phyloP scores from a whole-genome alignment of 1,140 invertebrate species.

The Caerostris extrusa region DNA sequence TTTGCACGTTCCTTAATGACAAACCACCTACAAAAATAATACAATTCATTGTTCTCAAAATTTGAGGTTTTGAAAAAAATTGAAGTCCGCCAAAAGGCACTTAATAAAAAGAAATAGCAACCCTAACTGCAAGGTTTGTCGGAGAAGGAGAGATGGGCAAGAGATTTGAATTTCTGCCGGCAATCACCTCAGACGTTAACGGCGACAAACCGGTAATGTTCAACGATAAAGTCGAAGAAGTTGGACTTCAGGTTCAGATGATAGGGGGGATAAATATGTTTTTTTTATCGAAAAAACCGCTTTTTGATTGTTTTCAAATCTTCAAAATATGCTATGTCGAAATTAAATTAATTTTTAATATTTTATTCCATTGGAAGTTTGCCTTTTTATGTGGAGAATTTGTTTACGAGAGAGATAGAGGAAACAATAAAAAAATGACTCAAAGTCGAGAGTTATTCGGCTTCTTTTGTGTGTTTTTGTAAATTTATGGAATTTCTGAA shows the following conservation, averaged over 20 bases:
- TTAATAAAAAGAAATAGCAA: not conserved
- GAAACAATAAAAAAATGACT: not conserved
- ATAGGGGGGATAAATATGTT: not conserved
- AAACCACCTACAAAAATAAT: too few species aligned
- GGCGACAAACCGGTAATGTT: conserved; percentile 9
- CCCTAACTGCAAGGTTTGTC: not conserved
- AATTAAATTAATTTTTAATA: not conserved
- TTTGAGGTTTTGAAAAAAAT: too few species aligned
- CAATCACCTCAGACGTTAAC: not conserved
- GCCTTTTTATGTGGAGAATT: not conserved
- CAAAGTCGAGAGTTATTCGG: not conserved
- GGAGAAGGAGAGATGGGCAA: not conserved
- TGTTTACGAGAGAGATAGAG: not conserved
- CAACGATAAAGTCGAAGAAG: not conserved
- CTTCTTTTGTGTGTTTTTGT: not conserved
- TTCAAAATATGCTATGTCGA: not conserved
- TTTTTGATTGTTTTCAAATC: conserved; percentile 6
- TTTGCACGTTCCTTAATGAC: too few species aligned
- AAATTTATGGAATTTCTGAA: not conserved
- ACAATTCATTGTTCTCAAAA: too few species aligned
- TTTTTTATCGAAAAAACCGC: conserved; percentile 18
- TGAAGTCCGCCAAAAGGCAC: not conserved
- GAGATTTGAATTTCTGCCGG: not conserved
- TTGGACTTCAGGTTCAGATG: conserved; percentile 29
- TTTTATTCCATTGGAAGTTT: too few species aligned